Base-by-base conservation (phyloP, 1,140 invertebrate genomes). In the Frieseomelitta varia region DNA sequence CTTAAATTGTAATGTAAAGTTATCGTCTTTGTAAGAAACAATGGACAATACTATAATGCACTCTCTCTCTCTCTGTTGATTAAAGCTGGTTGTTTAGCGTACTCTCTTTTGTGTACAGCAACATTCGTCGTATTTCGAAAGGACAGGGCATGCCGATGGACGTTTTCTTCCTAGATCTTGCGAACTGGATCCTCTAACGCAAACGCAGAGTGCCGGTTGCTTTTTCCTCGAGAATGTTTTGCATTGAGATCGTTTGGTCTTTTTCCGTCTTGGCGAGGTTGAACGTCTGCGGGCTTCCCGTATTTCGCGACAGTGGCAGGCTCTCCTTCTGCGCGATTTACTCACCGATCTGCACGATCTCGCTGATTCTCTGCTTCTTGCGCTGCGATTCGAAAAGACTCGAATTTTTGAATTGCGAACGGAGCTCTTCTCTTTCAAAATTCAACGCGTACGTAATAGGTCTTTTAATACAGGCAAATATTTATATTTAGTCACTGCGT, bases 141-240 rank as follows among this genome's bases (percentile, higher is more conserved):
- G 58, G 56, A 85, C n/a, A 11, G 56, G 19, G 0, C 34, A 84
- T 55, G 47, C 58, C n/a, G 72, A 56, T 4, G 53, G 34, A 27
- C 77, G 76, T 39, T 76, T 55, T 24, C n/a, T 56, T 47, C 34
- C 76, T 15, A 67, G 34, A 39, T 75, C 30, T 30, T 81, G 30
- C 17, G 61, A 80, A 24, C 30, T 56, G 47, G 79, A 69, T 65
- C 39, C 51, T 65, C 51, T 88, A 6, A 79, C 15, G 34, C 87
- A 89, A 58, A 79, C 17, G 8, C 87, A 89, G 65, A 88, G 55
- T 6, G 30, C 24, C 27, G 71, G 19, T 61, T 82, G 63, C 15
- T 74, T 4, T 34, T 34, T 83, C 10, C 24, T 77, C 19, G 39
- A 47, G 6, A 58, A 8, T 2, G 27, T 78, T 58, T 56, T 24